Evolutionary conservation across 2,888 invertebrate species (phyloP), one percentile per base, ranked within the genome.

Genomic region (Cotesia congregata): DNA sequence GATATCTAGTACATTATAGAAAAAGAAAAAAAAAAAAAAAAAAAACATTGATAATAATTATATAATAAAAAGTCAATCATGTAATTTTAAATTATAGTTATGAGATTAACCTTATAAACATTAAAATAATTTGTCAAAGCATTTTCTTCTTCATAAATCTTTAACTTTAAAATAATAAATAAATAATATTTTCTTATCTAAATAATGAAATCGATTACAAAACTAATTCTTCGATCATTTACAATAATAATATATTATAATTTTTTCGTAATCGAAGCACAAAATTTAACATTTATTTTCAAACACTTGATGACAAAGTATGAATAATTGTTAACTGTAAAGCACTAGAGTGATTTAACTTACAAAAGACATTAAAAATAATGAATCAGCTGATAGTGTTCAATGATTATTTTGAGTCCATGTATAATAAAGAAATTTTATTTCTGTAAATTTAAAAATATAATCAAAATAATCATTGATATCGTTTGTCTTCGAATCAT

Each of bases 31-130:
- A 67, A 70, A 20, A 41, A 60, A 50, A 50, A 50, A 50, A 59
- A 60, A 50, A 50, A 50, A 50, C 39, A 41, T 40, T 6, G 12
- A 73, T 59, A 20, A 40, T 38, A 60, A 68, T 60, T 7, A n/a
- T 60, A 40, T 68, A n/a, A 74, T 39, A 30, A 75, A 38, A 15
- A 72, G 65, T 61, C 20, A 65, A 62, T 30, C 59, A 30, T 30
- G 12, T 38, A 39, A 12, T 50, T 20, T n/a, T 40, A 41, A 50
- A 65, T 72, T 50, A 17, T 59, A 30, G 67, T 30, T 30, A 4
- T 30, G 3, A 74, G 39, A 64, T 64, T n/a, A 61, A 30, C 30
- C 30, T 67, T 40, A 41, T 6, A 50, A 50, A 9, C 2, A 50
- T 50, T 50, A 50, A 50, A 50, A 12, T 50, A 30, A 30, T 30